Percentiles rank a stretch among this genome's conserved stretches.
These are phyloP conservation scores for Elgaria multicarinata DNA, from an alignment of 2,113 vertebrate genomes.

Conservation along the genomic window DNA sequence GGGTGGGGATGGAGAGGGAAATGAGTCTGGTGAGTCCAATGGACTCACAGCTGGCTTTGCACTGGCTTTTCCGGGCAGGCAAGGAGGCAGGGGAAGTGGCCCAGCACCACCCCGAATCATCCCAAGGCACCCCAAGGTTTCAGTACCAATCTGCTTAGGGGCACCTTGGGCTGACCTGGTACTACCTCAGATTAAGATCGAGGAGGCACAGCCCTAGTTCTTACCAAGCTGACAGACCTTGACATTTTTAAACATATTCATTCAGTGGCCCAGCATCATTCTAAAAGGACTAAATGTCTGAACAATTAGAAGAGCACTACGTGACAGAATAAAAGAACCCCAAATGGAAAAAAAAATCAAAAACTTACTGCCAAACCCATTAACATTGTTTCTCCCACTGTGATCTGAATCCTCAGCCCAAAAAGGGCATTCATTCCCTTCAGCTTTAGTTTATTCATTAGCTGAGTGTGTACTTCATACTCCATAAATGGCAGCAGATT, in stretches of 20 bases:
- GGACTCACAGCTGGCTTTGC: too few relatives aligned
- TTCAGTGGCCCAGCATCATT: background rate
- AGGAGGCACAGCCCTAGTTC: too few relatives aligned
- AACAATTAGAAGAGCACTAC: background rate
- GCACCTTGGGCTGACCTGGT: too few relatives aligned
- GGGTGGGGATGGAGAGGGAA: too few relatives aligned
- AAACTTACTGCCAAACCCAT: constrained; percentile 93
- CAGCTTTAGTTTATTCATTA: constrained; percentile 98
- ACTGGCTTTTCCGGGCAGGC: too few relatives aligned
- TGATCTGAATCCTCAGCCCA: constrained; percentile 94
- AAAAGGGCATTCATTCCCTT: constrained; percentile 97
- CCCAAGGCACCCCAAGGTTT: too few relatives aligned
- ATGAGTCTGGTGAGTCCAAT: too few relatives aligned
- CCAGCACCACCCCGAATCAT: too few relatives aligned
- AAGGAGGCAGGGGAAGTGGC: too few relatives aligned
- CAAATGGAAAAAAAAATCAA: background rate
- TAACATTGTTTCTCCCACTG: constrained; percentile 96
- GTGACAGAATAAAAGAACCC: constrained; percentile 14
- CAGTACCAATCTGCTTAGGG: too few relatives aligned
- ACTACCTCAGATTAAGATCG: too few relatives aligned
- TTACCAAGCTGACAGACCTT: background rate
- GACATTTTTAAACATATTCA: background rate
- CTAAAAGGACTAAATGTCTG: accelerated
- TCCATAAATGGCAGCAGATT: constrained; percentile 98
- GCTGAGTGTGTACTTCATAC: constrained; percentile 96